Conservation (phyloP, 2,888 invertebrate species). For the Cantharis rustica region DNA sequence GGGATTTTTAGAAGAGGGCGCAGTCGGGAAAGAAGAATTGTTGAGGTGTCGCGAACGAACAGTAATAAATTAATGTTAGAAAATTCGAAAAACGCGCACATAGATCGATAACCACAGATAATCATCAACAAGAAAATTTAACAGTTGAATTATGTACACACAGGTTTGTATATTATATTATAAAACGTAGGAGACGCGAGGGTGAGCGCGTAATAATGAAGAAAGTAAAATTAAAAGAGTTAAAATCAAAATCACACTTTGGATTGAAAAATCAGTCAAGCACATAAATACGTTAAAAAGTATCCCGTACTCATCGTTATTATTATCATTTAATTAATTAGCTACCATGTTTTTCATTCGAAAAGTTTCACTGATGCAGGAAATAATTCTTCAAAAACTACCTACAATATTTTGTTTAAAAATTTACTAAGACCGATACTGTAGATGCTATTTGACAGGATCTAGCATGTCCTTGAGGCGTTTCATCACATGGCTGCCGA, state of each 20-base stretch:
- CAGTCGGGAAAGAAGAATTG: background rate
- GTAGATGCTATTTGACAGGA: slow-evolving; percentile 55
- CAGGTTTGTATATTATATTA: background rate
- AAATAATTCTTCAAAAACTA: slow-evolving; percentile 30
- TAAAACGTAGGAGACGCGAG: background rate
- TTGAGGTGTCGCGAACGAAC: background rate
- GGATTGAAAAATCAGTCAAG: slow-evolving; percentile 33
- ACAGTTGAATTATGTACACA: slow-evolving; percentile 18
- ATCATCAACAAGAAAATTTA: slow-evolving; percentile 24
- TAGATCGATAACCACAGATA: slow-evolving; percentile 5
- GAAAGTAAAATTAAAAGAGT: background rate
- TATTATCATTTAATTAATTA: background rate
- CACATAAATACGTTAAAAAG: slow-evolving; percentile 16
- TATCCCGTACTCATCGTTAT: slow-evolving; percentile 2
- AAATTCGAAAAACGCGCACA: background rate
- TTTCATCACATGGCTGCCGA: slow-evolving; percentile 78
- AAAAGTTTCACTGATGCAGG: slow-evolving; percentile 16
- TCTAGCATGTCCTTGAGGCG: slow-evolving; percentile 79
- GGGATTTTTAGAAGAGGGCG: background rate
- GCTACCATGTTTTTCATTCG: slow-evolving; percentile 1
- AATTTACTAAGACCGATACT: slow-evolving; percentile 36
- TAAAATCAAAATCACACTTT: slow-evolving; percentile 44
- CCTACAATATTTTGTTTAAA: slow-evolving; percentile 33
- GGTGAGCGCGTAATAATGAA: background rate
- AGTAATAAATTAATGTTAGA: background rate